phyloP scores from a whole-genome alignment of 2,113 vertebrate species.

The Gopherus evgoodei region DNA sequence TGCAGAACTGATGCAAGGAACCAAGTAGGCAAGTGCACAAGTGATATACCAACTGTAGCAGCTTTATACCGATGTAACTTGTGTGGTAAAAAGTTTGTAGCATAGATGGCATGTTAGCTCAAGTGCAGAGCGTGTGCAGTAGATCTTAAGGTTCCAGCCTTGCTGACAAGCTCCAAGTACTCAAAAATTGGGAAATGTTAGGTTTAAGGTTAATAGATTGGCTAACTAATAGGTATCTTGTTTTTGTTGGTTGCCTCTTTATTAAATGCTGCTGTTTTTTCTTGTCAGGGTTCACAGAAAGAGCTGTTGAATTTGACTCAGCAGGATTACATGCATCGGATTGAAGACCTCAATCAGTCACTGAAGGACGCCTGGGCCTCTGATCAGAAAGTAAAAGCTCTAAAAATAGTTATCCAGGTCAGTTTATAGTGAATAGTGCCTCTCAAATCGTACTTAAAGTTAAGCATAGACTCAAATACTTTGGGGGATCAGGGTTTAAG shows the following conservation, averaged over 20 bases:
- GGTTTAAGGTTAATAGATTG: not conserved
- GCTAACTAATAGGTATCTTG: not conserved
- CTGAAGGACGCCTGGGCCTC: conserved; percentile 97
- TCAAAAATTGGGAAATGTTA: not conserved
- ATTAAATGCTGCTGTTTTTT: not conserved
- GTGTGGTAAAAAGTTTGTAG: not conserved
- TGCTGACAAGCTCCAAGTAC: not conserved
- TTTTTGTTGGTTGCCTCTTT: not conserved
- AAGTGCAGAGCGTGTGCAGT: not conserved
- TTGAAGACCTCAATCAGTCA: conserved; percentile 97
- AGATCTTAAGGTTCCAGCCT: not conserved
- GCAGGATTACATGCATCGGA: conserved; percentile 96
- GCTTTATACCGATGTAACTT: not conserved
- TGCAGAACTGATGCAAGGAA: not conserved
- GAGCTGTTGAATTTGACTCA: conserved; percentile 97
- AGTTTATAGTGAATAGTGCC: conserved; percentile 1
- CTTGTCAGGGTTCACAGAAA: conserved; percentile 91
- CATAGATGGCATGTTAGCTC: not conserved
- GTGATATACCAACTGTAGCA: not conserved
- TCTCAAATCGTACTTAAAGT: not conserved
- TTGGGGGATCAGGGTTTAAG: not conserved
- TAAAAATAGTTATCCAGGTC: conserved; percentile 99
- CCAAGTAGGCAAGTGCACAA: not conserved
- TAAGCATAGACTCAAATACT: not conserved
- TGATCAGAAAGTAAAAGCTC: conserved; percentile 98